Evolutionary conservation across 2,888 invertebrate genomes (phyloP), one percentile per base, ranked within the genome.

Genomic region (Ormyrus nitidulus): DNA sequence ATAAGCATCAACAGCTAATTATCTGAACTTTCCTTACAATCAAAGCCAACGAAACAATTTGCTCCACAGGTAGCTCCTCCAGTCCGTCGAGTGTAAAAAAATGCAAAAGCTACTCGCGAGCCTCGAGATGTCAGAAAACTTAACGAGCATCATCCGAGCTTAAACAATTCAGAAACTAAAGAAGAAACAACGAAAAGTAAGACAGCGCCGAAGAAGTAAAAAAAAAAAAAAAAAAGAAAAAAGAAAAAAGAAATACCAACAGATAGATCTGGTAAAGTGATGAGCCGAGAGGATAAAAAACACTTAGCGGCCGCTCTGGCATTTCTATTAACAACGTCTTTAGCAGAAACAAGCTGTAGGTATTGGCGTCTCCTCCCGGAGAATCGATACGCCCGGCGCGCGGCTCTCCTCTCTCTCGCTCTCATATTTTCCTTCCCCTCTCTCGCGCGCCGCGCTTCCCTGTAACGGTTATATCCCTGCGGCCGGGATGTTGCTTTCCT

Each of bases 321-420:
- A 78, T 79, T 79, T 79, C 68, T 64, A 79, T 79, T 74, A 74
- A 74, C 66, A 69, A 64, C 59, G 51, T 69, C 58, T 69, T 64
- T 74, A 69, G 54, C 58, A n/a, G 59, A 13, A 64, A 11, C 59
- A 49, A 68, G 66, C 19, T 34, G 10, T 9, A 44, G 19, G 19
- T 19, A 19, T 19, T 19, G 19, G 19, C 19, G 19, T 19, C 19
- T 19, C 19, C 19, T 19, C 19, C 64, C 9, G 9, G 9, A 62
- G 58, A 61, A 80, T 77, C 83, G 73, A 79, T 70, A 73, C 71
- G 46, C 65, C 62, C 46, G 6, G 59, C 11, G 19, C 19, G 59
- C 5, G 5, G 46, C 4, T 13, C 44, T 61, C 46, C 9, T 44
- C 19, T 44, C 19, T 19, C 61, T 13, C 61, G 19, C 19, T 19